phyloP scores from a whole-genome alignment of 2,888 invertebrate species.

The Spialia ferax region DNA sequence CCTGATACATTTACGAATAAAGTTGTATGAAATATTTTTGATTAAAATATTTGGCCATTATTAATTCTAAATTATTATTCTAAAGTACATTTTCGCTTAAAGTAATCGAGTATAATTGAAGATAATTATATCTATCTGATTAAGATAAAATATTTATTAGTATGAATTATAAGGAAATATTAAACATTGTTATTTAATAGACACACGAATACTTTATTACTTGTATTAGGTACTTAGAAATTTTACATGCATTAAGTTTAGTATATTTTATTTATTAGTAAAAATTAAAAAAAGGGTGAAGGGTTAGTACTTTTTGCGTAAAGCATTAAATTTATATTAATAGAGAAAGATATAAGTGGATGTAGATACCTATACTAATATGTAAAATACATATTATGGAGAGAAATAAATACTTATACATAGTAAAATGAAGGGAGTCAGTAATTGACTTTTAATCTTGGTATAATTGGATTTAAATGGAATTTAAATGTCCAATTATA shows the following conservation, averaged over 20 bases:
- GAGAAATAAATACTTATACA: background rate
- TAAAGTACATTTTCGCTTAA: too few relatives aligned
- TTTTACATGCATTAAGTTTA: background rate
- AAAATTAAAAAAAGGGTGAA: background rate
- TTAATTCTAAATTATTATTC: too few relatives aligned
- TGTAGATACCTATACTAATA: too few relatives aligned
- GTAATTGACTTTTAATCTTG: background rate
- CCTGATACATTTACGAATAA: too few relatives aligned
- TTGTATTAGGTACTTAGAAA: background rate
- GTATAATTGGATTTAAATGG: background rate
- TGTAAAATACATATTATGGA: too few relatives aligned
- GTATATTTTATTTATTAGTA: background rate
- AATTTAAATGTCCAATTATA: background rate
- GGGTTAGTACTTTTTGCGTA: background rate
- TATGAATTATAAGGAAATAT: background rate
- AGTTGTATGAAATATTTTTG: too few relatives aligned
- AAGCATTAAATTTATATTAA: conserved; percentile 7
- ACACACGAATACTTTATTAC: background rate
- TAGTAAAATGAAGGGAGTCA: background rate
- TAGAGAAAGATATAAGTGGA: too few relatives aligned
- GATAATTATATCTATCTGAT: too few relatives aligned
- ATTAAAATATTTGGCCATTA: too few relatives aligned
- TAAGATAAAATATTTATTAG: too few relatives aligned
- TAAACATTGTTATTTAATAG: too few relatives aligned
- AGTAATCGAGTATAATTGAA: too few relatives aligned